These are phyloP conservation scores for Globia sparganii DNA, from an alignment of 2,888 invertebrate species.

Conservation along the genomic window DNA sequence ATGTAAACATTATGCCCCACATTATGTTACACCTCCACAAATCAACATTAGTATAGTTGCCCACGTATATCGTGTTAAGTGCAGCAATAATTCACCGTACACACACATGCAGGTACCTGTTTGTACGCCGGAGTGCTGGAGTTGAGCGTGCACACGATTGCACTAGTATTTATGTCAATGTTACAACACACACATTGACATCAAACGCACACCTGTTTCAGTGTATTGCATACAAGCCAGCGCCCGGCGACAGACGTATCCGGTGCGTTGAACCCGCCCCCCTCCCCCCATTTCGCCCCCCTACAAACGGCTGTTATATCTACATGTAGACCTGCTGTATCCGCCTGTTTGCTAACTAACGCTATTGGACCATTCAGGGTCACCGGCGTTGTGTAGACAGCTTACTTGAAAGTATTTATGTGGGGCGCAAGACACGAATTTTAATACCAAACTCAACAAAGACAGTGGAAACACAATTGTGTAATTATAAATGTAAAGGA, in stretches of 20 bases:
- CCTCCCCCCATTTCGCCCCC: constrained; percentile 71
- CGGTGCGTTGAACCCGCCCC: constrained; percentile 88
- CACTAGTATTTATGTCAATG: constrained; percentile 89
- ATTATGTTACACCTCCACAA: constrained; percentile 80
- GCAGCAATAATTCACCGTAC: constrained; percentile 80
- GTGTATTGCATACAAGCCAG: constrained; percentile 78
- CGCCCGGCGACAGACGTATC: constrained; percentile 87
- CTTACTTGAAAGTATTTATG: constrained; percentile 68
- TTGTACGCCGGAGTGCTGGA: constrained; percentile 61
- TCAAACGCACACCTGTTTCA: constrained; percentile 81
- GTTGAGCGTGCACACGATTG: constrained; percentile 74
- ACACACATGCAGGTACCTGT: constrained; percentile 61
- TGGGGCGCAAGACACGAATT: constrained; percentile 59
- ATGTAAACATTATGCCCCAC: constrained; percentile 84
- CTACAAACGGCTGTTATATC: constrained; percentile 71
- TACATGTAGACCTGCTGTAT: constrained; percentile 73
- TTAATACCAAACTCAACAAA: constrained; percentile 59
- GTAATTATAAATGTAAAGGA: constrained; percentile 62
- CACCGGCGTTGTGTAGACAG: constrained; percentile 72
- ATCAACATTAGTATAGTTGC: constrained; percentile 78
- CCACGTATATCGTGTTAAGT: constrained; percentile 78
- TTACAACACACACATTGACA: constrained; percentile 80
- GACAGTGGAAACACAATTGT: constrained; percentile 64
- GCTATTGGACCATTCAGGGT: constrained; percentile 77
- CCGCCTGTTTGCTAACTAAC: constrained; percentile 77